Percentiles rank a stretch among this genome's conserved stretches.
Conservation (phyloP, 2,113 vertebrate genomes). For the Labeo rohita region DNA sequence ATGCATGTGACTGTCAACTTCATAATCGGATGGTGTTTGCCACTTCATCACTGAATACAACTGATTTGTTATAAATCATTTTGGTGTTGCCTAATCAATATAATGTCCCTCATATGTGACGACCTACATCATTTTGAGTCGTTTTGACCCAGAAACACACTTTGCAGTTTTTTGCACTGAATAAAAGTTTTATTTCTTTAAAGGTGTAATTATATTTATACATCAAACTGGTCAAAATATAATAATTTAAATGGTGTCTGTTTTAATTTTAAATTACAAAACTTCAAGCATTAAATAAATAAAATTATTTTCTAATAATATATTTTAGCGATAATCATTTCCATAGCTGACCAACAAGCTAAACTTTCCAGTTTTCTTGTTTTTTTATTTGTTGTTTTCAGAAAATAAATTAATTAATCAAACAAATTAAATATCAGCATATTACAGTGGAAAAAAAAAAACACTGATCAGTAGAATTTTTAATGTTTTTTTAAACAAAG, state of each 20-base stretch:
- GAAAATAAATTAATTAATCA: too few species aligned
- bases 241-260: neutral
- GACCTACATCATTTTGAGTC: neutral
- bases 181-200: neutral
- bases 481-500: too few species aligned
- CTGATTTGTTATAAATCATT: constrained; percentile 1
- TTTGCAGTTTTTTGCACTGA: neutral
- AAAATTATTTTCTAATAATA: neutral
- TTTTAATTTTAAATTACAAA: too few species aligned
- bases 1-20: constrained; percentile 28
- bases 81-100: neutral
- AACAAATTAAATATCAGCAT: too few species aligned
- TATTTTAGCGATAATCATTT: neutral
- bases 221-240: neutral
- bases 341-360: neutral
- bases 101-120: neutral
- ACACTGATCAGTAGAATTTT: too few species aligned
- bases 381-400: too few species aligned
- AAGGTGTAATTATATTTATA: neutral
- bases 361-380: too few species aligned
- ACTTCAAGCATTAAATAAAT: neutral
- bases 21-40: neutral
- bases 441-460: too few species aligned
- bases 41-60: neutral
- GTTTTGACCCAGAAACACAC: neutral